Percentiles rank a stretch among this genome's conserved stretches.
These are phyloP conservation scores for Capreolus pygargus DNA, from an alignment of 2,113 vertebrate genomes.

Conservation along the genomic window DNA sequence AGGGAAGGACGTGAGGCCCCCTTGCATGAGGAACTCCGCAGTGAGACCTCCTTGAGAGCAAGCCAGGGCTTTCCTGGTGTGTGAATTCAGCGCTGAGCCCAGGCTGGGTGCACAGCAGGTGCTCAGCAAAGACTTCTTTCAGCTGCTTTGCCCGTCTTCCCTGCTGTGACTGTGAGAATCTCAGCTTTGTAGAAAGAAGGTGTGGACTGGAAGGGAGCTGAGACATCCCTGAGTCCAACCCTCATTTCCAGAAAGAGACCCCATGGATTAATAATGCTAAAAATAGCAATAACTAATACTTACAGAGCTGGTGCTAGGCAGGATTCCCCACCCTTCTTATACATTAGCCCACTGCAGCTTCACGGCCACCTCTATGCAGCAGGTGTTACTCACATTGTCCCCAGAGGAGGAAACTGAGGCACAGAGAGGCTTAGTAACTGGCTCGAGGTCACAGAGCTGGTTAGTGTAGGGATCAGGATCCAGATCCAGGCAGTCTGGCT, in stretches of 20 bases:
- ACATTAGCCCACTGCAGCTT: accelerated
- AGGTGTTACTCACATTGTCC: background rate
- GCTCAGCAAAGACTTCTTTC: background rate
- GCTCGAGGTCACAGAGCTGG: background rate
- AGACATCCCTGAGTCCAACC: background rate
- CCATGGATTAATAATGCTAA: background rate
- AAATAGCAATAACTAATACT: background rate
- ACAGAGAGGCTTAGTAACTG: background rate
- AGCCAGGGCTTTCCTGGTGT: background rate
- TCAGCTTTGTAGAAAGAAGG: background rate
- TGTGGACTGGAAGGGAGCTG: background rate
- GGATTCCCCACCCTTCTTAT: accelerated
- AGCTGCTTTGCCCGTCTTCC: background rate
- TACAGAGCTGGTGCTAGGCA: background rate
- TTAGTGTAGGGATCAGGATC: background rate
- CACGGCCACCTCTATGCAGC: accelerated
- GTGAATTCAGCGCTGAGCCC: background rate
- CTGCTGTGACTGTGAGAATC: background rate
- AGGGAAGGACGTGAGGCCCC: background rate
- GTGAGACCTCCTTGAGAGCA: background rate
- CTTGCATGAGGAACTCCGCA: accelerated
- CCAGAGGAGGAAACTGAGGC: background rate
- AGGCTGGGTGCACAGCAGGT: background rate
- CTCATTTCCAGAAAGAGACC: background rate
- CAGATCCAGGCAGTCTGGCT: background rate